These are phyloP conservation scores for Drosophila pseudoobscura DNA, from an alignment of 1,140 invertebrate genomes.

Conservation along the genomic window DNA sequence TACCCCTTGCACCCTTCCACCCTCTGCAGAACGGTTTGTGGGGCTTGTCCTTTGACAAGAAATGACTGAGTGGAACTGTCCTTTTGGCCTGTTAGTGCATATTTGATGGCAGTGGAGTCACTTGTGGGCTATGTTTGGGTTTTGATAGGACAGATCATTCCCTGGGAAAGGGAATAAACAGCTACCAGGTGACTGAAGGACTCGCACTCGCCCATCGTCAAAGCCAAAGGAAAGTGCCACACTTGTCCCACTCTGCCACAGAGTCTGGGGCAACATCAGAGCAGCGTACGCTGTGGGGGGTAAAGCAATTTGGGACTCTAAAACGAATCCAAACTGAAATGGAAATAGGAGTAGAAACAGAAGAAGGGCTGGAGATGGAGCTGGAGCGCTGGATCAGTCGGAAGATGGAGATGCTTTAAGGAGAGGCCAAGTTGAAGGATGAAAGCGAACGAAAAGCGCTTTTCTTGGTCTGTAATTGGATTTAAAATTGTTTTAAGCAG, in stretches of 20 bases:
- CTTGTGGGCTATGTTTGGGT: conserved; percentile 61
- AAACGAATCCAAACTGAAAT: conserved; percentile 87
- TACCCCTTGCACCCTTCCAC: neutral
- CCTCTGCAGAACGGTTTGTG: neutral
- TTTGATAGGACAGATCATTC: conserved; percentile 15
- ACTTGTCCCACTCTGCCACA: conserved; percentile 25
- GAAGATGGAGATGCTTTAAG: conserved; percentile 38
- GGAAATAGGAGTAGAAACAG: conserved; percentile 84
- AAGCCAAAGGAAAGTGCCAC: conserved; percentile 40
- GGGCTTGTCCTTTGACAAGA: conserved; percentile 24
- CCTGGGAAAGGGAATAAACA: conserved; percentile 9
- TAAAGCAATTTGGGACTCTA: conserved; percentile 63
- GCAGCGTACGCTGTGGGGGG: conserved; percentile 43
- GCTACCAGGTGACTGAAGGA: neutral
- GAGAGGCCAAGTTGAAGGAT: conserved; percentile 17
- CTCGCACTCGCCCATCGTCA: neutral
- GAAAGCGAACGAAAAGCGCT: conserved; percentile 70
- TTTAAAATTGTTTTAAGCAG: conserved; percentile 78
- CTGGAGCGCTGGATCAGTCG: conserved; percentile 19
- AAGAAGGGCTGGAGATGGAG: conserved; percentile 79
- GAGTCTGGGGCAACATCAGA: neutral
- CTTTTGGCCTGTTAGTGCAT: conserved; percentile 69
- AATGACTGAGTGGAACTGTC: conserved; percentile 43
- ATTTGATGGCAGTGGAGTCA: conserved; percentile 42
- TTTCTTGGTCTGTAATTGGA: conserved; percentile 75